Percentiles rank a stretch among this genome's conserved stretches.
These are phyloP conservation scores for Dynastes maya DNA, from an alignment of 2,888 invertebrate genomes.

Conservation along the genomic window DNA sequence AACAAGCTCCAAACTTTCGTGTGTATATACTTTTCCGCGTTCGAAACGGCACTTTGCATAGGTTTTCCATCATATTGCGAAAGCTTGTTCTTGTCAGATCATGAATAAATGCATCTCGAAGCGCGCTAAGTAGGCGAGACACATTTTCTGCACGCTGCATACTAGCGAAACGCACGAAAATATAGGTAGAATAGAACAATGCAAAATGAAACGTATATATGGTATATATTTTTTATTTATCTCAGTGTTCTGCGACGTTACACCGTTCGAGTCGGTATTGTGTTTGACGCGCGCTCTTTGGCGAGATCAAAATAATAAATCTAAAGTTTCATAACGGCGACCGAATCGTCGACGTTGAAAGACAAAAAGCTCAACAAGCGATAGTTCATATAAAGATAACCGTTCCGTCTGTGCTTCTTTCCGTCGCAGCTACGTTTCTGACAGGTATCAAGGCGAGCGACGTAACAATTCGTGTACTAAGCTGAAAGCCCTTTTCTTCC, in stretches of 20 bases:
- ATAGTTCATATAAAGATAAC: slow-evolving; percentile 56
- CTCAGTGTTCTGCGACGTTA: background rate
- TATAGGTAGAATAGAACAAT: background rate
- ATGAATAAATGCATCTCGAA: slow-evolving; percentile 33
- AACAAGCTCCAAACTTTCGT: background rate
- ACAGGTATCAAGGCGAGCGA: slow-evolving; percentile 45
- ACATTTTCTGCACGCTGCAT: background rate
- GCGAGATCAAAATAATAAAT: slow-evolving; percentile 49
- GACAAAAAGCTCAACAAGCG: slow-evolving; percentile 60
- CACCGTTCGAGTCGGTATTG: slow-evolving; percentile 5
- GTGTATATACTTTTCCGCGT: background rate
- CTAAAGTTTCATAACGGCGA: slow-evolving; percentile 55
- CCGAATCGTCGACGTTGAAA: slow-evolving; percentile 55
- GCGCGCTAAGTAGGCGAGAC: slow-evolving; percentile 17
- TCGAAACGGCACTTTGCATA: slow-evolving; percentile 7
- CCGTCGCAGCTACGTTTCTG: slow-evolving; percentile 41
- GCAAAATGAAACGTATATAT: background rate
- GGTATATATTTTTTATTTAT: slow-evolving; percentile 19
- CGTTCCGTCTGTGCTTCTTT: slow-evolving; percentile 32
- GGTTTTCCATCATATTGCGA: slow-evolving; percentile 23
- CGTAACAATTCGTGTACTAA: background rate
- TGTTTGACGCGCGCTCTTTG: slow-evolving; percentile 12
- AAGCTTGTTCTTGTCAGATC: slow-evolving; percentile 24
- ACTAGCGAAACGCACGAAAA: background rate
- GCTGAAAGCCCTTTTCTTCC: background rate